Base-by-base conservation (phyloP, 2,113 vertebrate species). In the Ameiurus melas region DNA sequence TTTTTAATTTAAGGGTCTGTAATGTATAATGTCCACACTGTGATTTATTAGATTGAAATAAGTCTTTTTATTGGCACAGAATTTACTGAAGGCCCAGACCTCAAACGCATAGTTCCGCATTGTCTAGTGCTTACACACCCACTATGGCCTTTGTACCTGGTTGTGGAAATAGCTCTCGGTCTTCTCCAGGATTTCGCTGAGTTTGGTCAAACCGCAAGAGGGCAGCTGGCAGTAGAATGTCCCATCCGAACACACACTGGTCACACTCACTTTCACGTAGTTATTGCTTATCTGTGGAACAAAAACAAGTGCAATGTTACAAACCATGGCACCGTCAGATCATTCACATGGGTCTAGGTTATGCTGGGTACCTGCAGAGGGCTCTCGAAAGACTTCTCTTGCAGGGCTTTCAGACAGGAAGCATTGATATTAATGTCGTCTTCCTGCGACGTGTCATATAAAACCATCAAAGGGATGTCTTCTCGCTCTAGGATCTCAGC, bases 401-500 rank as follows among this genome's bases (percentile, higher is more conserved):
- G 96, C 84, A 98, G 87, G 4, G 96, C 95, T 93, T 97, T 98
- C 92, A 97, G 91, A 92, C 98, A 99, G 87, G 94, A 94, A 39
- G 97, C 95, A n/a, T 99, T 99, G 89, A 99, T 97, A 92, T 99
- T 99, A 92, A 99, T 93, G 43, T 99, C 98, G 0, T 99, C 97
- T 84, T 99, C 98, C 91, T 98, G 98, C 0, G 98, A 99, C 22
- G 97, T 99, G 86, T 99, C 98, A 22, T 99, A 99, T 30, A 99
- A 94, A 83, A 99, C 96, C n/a, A 98, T 95, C 47, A 97, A 92
- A 43, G 98, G 98, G 79, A 91, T 91, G 57, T 96, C 95, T 43
- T 95, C 93, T 89, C 96, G 96, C 86, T 98, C 96, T 17, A 99
- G 90, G 92, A 99, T 97, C 94, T 99, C 98, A 57, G 97, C 97